A percentile compares a stretch with the other conserved stretches of the same genome.
phyloP scores from a whole-genome alignment of 2,888 invertebrate genomes.

The Brachynemurus nebulosus region DNA sequence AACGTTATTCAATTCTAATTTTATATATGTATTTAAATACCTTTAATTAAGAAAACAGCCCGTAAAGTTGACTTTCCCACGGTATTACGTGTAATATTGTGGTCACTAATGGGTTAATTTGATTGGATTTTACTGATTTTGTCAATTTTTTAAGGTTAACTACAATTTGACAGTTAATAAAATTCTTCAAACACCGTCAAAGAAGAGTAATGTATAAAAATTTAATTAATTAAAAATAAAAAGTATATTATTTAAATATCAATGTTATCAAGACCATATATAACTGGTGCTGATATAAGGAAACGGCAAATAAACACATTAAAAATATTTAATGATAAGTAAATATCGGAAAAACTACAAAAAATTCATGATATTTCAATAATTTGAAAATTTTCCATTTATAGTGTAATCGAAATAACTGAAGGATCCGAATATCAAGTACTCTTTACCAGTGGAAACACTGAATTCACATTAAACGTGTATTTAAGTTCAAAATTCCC shows the following conservation, averaged over 20 bases:
- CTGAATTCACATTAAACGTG: constrained; percentile 51
- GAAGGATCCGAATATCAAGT: constrained; percentile 61
- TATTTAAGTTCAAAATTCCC: constrained; percentile 58
- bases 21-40: too few species aligned
- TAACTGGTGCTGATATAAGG: constrained; percentile 41
- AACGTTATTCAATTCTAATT: too few species aligned
- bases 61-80: too few species aligned
- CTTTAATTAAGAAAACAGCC: too few species aligned
- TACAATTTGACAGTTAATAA: too few species aligned
- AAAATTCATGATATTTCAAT: not conserved
- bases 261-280: constrained; percentile 43
- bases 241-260: not conserved
- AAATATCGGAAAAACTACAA: constrained; percentile 24
- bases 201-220: too few species aligned
- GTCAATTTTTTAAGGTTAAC: too few species aligned
- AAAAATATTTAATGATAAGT: constrained; percentile 72
- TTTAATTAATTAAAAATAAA: too few species aligned
- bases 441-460: constrained; percentile 49
- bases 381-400: constrained; percentile 16
- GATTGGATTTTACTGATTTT: too few species aligned
- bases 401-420: constrained; percentile 53
- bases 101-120: too few species aligned
- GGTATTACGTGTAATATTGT: too few species aligned
- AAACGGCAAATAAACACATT: constrained; percentile 68
- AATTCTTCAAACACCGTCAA: too few species aligned